Evolutionary conservation across 2,888 invertebrate genomes (phyloP).

Genomic region (Lacanobia oleracea): DNA sequence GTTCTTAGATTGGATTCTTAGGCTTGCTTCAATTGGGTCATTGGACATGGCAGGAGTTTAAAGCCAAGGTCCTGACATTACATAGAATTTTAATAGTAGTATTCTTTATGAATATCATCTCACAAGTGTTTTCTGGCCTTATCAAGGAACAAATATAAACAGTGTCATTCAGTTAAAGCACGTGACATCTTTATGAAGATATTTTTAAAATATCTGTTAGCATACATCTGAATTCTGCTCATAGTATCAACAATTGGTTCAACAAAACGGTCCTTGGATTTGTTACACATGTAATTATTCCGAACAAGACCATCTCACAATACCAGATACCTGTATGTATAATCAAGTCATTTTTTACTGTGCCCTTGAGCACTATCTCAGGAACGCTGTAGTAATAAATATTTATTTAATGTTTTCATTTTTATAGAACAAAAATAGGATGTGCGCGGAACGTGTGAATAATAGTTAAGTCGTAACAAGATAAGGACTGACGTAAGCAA

Average conservation of each 20-base stretch:
- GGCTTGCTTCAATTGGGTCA: constrained; percentile 8
- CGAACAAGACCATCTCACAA: constrained; percentile 29
- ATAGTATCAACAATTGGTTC: constrained; percentile 41
- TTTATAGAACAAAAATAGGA: constrained; percentile 66
- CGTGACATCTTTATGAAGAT: constrained; percentile 58
- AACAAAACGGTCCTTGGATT: constrained; percentile 52
- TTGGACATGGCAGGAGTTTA: constrained; percentile 14
- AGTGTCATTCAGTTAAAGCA: constrained; percentile 48
- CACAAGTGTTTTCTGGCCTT: constrained; percentile 46
- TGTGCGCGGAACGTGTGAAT: constrained; percentile 56
- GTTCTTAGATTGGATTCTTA: constrained; percentile 2
- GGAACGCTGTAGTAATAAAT: constrained; percentile 63
- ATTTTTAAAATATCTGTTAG: constrained; percentile 52
- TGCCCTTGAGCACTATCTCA: constrained; percentile 65
- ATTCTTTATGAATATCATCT: constrained; percentile 28
- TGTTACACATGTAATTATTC: constrained; percentile 46
- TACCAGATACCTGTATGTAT: constrained; percentile 40
- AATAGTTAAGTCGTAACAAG: constrained; percentile 54
- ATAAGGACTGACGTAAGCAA: constrained; percentile 61
- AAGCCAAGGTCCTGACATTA: constrained; percentile 19
- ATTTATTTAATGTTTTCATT: constrained; percentile 65
- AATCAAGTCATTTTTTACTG: constrained; percentile 50
- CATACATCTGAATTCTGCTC: constrained; percentile 43
- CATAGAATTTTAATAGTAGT: constrained; percentile 21
- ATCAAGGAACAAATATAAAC: constrained; percentile 60